Evolutionary conservation across 2,888 invertebrate genomes (phyloP).

Genomic region (Nycteola revayana): DNA sequence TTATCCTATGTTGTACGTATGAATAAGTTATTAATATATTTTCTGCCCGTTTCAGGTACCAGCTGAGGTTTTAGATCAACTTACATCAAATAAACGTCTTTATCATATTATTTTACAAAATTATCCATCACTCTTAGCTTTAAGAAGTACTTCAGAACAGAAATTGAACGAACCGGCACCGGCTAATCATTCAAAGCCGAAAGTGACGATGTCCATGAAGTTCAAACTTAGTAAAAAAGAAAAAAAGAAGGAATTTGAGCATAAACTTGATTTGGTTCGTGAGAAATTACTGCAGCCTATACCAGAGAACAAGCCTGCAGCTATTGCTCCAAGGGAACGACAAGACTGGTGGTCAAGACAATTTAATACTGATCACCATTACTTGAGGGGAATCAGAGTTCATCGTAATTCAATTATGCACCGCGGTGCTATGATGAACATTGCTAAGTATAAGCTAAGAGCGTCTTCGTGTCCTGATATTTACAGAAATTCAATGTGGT

Average conservation of each 20-base stretch:
- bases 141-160: slow-evolving; percentile 85
- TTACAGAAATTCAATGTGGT: slow-evolving; percentile 92
- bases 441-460: slow-evolving; percentile 90
- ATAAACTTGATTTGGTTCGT: slow-evolving; percentile 63
- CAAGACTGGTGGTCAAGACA: slow-evolving; percentile 76
- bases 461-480: slow-evolving; percentile 97
- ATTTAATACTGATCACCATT: slow-evolving; percentile 83
- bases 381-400: slow-evolving; percentile 86
- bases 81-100: slow-evolving; percentile 83
- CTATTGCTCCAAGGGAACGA: slow-evolving; percentile 50
- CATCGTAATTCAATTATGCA: slow-evolving; percentile 94
- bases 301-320: slow-evolving; percentile 65
- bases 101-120: slow-evolving; percentile 88
- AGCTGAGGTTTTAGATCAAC: slow-evolving; percentile 86
- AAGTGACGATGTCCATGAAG: slow-evolving; percentile 85
- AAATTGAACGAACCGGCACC: slow-evolving; percentile 69
- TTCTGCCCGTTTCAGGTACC: slow-evolving; percentile 79
- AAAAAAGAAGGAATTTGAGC: slow-evolving; percentile 53
- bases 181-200: slow-evolving; percentile 55
- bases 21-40: no score
- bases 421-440: slow-evolving; percentile 92
- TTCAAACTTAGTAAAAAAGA: slow-evolving; percentile 67
- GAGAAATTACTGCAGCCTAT: slow-evolving; percentile 70
- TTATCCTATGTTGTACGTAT: no score
- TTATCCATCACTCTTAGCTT: slow-evolving; percentile 85